Evolutionary conservation across 1,140 invertebrate species (phyloP), one percentile per base, ranked within the genome.

Genomic region (Chelonus insularis): DNA sequence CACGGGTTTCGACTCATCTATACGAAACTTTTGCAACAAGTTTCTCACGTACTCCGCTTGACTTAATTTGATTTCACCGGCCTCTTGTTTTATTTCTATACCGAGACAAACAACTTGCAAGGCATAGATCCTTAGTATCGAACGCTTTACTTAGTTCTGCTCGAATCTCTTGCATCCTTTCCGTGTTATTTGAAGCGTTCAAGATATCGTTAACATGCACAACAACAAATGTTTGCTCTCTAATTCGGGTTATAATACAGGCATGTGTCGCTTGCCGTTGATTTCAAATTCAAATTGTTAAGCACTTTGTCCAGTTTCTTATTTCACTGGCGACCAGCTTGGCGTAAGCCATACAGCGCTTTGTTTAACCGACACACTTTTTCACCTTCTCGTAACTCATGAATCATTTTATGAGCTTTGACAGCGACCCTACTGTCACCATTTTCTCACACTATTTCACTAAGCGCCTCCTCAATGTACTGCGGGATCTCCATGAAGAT

Each of bases 171-270:
- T 39, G 16, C 21, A 62, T 45, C 16, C 41, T 36, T 11, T 45
- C 36, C 1, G 58, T 34, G 60, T 68, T 34, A 37, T 69, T 72
- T 18, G 60, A 69, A 39, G 68, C 68, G 39, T 74, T 63, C 7
- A 75, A 63, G 32, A 79, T 65, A 63, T 78, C 75, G 66, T 78
- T 74, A 7, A 78, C 76, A 68, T 69, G 78, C 16, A 16, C 39
- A 41, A 12, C 39, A 5, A 41, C n/a, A 41, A 41, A 5, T 16
- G 39, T 12, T 2, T 16, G 16, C 14, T 41, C 16, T 7, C n/a
- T 16, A 11, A 14, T 16, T 16, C 39, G 16, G n/a, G 7, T 41
- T 16, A 7, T 41, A 12, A 16, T 41, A 41, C 6, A 41, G 14
- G 16, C 39, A 41, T 16, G 39, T 29, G 25, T 29, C 25, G 7